Evolutionary conservation across 2,113 vertebrate species (phyloP).

Genomic region (Lonchura striata): DNA sequence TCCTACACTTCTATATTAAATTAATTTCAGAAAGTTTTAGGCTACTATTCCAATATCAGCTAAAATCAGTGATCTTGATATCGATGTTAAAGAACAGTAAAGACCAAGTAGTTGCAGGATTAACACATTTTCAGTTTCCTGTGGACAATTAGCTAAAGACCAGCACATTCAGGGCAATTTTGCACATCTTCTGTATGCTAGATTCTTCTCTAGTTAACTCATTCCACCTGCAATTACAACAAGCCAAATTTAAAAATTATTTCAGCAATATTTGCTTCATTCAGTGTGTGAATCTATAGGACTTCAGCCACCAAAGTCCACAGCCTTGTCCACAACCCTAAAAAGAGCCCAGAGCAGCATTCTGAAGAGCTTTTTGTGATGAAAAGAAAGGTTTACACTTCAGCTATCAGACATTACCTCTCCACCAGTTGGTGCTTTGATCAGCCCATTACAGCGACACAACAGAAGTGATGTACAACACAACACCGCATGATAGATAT

Average conservation of each 20-base stretch:
- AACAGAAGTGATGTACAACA: background rate
- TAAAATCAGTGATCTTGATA: background rate
- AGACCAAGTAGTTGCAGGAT: background rate
- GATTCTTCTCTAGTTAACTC: background rate
- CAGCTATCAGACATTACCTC: background rate
- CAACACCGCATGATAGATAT: background rate
- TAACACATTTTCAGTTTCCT: background rate
- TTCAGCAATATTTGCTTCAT: background rate
- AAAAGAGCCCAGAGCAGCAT: background rate
- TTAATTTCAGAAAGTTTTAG: background rate
- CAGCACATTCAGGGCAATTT: background rate
- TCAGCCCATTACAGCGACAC: background rate
- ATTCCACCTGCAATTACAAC: background rate
- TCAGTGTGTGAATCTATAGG: background rate
- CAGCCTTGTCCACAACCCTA: background rate
- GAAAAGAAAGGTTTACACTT: background rate
- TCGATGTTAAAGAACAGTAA: background rate
- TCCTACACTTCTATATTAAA: background rate
- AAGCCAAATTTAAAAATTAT: background rate
- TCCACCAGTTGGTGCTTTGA: background rate
- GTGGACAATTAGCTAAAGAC: background rate
- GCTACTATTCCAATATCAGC: background rate
- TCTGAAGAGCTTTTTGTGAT: background rate
- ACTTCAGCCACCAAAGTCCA: background rate
- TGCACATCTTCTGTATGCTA: background rate